Evolutionary conservation across 2,113 vertebrate genomes (phyloP).

Genomic region (Dipodomys ordii): DNA sequence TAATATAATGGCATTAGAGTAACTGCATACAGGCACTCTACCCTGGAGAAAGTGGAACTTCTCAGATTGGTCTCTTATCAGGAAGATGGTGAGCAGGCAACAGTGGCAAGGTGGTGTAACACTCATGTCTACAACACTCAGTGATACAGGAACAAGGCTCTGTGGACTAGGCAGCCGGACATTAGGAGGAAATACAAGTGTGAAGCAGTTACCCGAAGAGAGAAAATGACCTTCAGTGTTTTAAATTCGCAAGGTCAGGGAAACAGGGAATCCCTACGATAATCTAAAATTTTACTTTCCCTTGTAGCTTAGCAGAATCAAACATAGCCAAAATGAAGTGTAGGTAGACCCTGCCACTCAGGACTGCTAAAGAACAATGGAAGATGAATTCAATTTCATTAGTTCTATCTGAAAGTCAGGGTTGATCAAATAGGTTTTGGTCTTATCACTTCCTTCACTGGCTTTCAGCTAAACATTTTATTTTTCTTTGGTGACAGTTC

Average conservation of each 20-base stretch:
- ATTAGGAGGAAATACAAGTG: not conserved
- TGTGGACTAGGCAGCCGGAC: not conserved
- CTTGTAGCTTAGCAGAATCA: not conserved
- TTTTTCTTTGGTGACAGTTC: not conserved
- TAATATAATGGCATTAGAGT: not conserved
- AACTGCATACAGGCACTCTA: not conserved
- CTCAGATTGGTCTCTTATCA: not conserved
- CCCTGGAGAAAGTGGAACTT: not conserved
- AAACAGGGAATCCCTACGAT: not conserved
- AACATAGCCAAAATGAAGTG: not conserved
- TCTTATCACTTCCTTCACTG: constrained; percentile 24
- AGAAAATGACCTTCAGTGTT: not conserved
- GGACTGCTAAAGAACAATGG: not conserved
- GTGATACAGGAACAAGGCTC: not conserved
- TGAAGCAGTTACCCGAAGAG: not conserved
- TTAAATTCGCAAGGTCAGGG: not conserved
- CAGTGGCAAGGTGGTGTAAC: not conserved
- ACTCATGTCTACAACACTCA: not conserved
- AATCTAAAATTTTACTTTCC: not conserved
- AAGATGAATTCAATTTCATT: not conserved
- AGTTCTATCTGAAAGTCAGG: not conserved
- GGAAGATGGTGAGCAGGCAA: no score
- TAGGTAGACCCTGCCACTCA: not conserved
- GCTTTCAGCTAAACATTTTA: not conserved
- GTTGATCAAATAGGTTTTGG: not conserved